phyloP scores from a whole-genome alignment of 2,797 vertebrate species.

The Sebastes alutus region DNA sequence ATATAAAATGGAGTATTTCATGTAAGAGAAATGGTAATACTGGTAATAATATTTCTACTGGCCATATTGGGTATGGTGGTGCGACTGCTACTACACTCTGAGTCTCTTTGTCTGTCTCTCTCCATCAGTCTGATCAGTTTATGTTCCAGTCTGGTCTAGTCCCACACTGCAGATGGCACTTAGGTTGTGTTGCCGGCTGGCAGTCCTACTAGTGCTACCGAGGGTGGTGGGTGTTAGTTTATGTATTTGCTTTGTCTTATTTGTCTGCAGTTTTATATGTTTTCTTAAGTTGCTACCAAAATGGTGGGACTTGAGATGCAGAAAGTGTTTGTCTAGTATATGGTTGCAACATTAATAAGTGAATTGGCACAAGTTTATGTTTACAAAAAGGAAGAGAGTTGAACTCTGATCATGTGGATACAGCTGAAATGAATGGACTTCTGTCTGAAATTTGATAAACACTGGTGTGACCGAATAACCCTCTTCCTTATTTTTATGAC shows the following conservation, averaged over 20 bases:
- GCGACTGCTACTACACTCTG: not conserved
- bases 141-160: not conserved
- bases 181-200: not conserved
- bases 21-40: not conserved
- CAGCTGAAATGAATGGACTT: slow-evolving; percentile 1
- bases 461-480: not conserved
- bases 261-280: not conserved
- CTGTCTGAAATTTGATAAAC: not conserved
- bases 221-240: not conserved
- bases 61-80: not conserved
- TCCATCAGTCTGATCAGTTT: slow-evolving; percentile 3
- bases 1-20: not conserved
- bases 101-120: slow-evolving; percentile 2
- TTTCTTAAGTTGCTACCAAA: not conserved
- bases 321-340: not conserved
- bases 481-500: not conserved
- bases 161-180: slow-evolving; percentile 1
- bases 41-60: not conserved
- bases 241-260: not conserved
- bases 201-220: not conserved
- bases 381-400: not conserved
- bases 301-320: not conserved
- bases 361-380: not conserved
- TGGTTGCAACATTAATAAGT: not conserved
- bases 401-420: not conserved